Percentiles rank a stretch among this genome's conserved stretches.
phyloP scores from a whole-genome alignment of 2,888 invertebrate species.

The Oeneis ivallda region DNA sequence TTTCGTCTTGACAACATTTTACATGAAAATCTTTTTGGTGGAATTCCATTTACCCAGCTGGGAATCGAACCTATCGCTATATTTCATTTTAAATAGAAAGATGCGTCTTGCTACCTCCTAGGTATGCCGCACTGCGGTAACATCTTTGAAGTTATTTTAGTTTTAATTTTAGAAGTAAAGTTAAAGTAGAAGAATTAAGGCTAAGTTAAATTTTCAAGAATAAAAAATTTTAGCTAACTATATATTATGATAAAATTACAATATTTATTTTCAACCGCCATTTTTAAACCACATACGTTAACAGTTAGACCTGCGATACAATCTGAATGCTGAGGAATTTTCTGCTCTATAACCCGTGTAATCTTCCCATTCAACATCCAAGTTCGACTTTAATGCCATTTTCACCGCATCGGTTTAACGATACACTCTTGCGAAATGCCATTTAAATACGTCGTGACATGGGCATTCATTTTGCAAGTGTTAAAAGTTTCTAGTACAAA shows the following conservation, averaged over 20 bases:
- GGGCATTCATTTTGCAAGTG: conserved; percentile 29
- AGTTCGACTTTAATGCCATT: conserved; percentile 8
- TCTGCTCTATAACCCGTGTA: conserved; percentile 73
- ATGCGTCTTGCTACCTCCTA: too few species aligned
- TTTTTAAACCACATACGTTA: conserved; percentile 29
- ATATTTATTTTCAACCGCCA: not conserved
- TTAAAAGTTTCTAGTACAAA: conserved; percentile 37
- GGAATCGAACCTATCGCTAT: too few species aligned
- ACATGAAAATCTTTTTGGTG: too few species aligned
- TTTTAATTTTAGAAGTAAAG: too few species aligned
- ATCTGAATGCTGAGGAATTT: conserved; percentile 59
- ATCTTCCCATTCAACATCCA: conserved; percentile 42
- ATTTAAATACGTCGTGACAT: conserved; percentile 13
- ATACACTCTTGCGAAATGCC: conserved; percentile 19
- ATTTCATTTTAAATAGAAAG: too few species aligned
- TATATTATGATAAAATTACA: not conserved
- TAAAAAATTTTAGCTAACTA: too few species aligned
- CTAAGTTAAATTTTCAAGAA: too few species aligned
- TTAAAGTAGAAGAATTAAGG: too few species aligned
- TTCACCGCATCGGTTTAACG: conserved; percentile 12
- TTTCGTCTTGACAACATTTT: too few species aligned
- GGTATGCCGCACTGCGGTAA: too few species aligned
- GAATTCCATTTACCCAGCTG: not conserved
- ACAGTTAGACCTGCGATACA: conserved; percentile 58
- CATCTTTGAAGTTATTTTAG: too few species aligned